phyloP scores from a whole-genome alignment of 2,888 invertebrate species.

The Cephus pulcher region DNA sequence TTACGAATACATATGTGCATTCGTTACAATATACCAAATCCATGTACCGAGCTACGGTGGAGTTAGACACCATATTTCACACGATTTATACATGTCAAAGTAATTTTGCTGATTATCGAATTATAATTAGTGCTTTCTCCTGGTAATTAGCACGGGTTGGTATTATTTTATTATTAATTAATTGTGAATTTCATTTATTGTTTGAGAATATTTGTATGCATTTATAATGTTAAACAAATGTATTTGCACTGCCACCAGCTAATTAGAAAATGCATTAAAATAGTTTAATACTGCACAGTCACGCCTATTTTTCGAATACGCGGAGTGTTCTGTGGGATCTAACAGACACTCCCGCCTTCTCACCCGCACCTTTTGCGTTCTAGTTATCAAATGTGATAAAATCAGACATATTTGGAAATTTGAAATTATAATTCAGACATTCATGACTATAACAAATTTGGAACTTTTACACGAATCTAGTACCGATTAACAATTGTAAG shows the following conservation, averaged over 20 bases:
- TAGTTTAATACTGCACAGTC: too few relatives aligned
- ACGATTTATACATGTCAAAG: neutral
- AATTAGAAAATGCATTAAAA: neutral
- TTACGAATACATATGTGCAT: neutral
- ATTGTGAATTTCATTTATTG: neutral
- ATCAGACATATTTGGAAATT: too few relatives aligned
- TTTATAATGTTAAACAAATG: neutral
- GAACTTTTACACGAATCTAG: too few relatives aligned
- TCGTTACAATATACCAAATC: neutral
- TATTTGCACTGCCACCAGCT: neutral
- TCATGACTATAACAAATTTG: too few relatives aligned
- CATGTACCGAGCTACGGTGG: neutral
- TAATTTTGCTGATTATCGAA: neutral
- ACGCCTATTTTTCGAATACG: too few relatives aligned
- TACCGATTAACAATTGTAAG: too few relatives aligned
- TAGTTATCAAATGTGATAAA: too few relatives aligned
- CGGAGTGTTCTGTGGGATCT: too few relatives aligned
- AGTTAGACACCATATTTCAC: neutral
- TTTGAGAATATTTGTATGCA: neutral
- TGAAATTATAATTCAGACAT: too few relatives aligned
- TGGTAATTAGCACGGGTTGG: neutral
- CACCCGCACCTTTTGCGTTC: too few relatives aligned
- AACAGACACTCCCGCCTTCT: too few relatives aligned
- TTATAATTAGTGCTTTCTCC: neutral
- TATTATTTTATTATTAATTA: neutral